Evolutionary conservation across 1,140 invertebrate species (phyloP), one percentile per base, ranked within the genome.

Genomic region (Frieseomelitta varia): DNA sequence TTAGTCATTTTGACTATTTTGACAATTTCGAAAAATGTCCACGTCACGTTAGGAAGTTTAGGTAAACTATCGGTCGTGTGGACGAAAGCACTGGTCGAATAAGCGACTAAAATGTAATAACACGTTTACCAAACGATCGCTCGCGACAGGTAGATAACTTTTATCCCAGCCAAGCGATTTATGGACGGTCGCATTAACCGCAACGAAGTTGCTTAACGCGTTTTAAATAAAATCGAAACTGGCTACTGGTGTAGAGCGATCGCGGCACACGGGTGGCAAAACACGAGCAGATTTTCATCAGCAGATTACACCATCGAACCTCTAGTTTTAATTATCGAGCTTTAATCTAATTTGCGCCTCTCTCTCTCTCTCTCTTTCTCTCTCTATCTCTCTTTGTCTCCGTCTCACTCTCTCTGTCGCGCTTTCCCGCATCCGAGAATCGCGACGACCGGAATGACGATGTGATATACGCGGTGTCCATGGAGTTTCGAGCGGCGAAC

Each of bases 271-370:
- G 17, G n/a, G 30, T 34, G 30, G 30, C 58, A 72, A 74, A 76
- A 76, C 55, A 34, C 39, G 39, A 6, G 34, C 63, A 86, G 74
- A 86, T 84, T 88, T 81, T 88, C 88, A 89, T 86, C 78, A 81
- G 73, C 53, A 39, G 74, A 86, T 88, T 83, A 77, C 85, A 81
- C 58, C 51, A 21, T 53, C 77, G 67, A 55, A 75, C 76, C 74
- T 86, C 80, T 69, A 79, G 78, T 86, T 89, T 86, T 88, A 88
- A 88, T 88, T 78, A 79, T 79, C 81, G 80, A 76, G 73, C 73
- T 84, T 81, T 84, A 87, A 87, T 84, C 85, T 79, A 89, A 89
- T 89, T 89, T 89, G 55, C n/a, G 65, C 63, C 21, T 11, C 0
- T 21, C 30, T 17, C 30, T n/a, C 30, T 56, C 55, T 51, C 51